Percentiles rank a stretch among this genome's conserved stretches.
Evolutionary conservation across 2,888 invertebrate genomes (phyloP).

Genomic region (Nomada hirtipes): DNA sequence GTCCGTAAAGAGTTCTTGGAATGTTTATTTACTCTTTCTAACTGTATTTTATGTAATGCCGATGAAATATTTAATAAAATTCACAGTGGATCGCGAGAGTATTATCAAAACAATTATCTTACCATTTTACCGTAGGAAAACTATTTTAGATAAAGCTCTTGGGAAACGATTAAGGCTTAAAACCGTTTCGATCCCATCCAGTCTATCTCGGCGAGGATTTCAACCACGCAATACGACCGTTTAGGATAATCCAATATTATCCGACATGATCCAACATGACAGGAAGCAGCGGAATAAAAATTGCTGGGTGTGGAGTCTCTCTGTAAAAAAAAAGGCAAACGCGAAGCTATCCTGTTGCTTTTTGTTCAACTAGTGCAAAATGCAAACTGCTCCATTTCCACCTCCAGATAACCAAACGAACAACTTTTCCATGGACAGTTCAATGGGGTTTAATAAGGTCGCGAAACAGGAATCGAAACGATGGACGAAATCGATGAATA

Average conservation of each 20-base stretch:
- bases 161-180: slow-evolving; percentile 8
- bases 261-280: slow-evolving; percentile 44
- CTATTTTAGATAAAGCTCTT: too few relatives aligned
- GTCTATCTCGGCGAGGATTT: slow-evolving; percentile 25
- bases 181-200: slow-evolving; percentile 11
- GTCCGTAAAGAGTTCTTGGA: too few relatives aligned
- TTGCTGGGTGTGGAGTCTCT: slow-evolving; percentile 13
- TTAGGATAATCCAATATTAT: slow-evolving; percentile 59
- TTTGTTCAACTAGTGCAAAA: slow-evolving; percentile 12
- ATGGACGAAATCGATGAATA: slow-evolving; percentile 60
- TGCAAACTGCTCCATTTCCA: slow-evolving; percentile 28
- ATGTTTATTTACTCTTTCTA: too few relatives aligned
- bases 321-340: too few relatives aligned
- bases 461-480: slow-evolving; percentile 46
- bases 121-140: too few relatives aligned
- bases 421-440: slow-evolving; percentile 51
- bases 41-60: too few relatives aligned
- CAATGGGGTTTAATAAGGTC: slow-evolving; percentile 68
- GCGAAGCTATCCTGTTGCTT: too few relatives aligned
- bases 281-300: slow-evolving; percentile 47
- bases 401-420: slow-evolving; percentile 30
- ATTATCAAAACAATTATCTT: too few relatives aligned
- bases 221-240: slow-evolving; percentile 27
- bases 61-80: too few relatives aligned
- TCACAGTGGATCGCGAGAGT: too few relatives aligned